phyloP scores from a whole-genome alignment of 2,888 invertebrate genomes.

The Heteropelma amictum region DNA sequence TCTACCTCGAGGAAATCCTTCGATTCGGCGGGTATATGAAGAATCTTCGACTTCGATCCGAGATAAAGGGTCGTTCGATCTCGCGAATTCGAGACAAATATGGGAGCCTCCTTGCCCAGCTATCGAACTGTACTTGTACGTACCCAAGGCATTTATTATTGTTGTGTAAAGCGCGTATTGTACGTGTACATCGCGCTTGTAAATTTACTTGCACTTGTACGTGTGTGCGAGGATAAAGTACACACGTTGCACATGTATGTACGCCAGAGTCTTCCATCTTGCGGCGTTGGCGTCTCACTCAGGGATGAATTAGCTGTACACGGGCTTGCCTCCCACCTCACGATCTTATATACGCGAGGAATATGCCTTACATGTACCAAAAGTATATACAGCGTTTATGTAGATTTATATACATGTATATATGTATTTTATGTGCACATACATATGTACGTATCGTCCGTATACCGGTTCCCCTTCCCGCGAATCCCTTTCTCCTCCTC shows the following conservation, averaged over 20 bases:
- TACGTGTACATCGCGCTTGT: too few species aligned
- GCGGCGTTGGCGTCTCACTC: constrained; percentile 68
- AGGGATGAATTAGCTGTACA: constrained; percentile 70
- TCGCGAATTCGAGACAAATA: too few species aligned
- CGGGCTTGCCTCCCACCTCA: constrained; percentile 58
- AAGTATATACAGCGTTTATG: background rate
- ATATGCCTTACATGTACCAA: constrained; percentile 41
- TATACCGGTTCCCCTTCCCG: constrained; percentile 49
- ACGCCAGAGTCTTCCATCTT: constrained; percentile 72
- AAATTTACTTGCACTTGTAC: constrained; percentile 20
- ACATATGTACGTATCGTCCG: too few species aligned
- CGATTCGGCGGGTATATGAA: too few species aligned
- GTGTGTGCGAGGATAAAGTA: constrained; percentile 23
- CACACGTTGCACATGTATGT: too few species aligned
- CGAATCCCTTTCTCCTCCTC: constrained; percentile 47
- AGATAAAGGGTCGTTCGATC: too few species aligned
- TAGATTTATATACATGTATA: background rate
- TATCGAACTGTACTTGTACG: too few species aligned
- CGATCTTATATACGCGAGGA: constrained; percentile 56
- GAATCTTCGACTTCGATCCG: too few species aligned
- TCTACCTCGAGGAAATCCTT: too few species aligned
- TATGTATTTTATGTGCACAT: constrained; percentile 5
- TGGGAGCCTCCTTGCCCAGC: too few species aligned
- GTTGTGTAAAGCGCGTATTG: too few species aligned
- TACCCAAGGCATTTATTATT: too few species aligned